Evolutionary conservation across 1,140 invertebrate genomes (phyloP).

Genomic region (Drosophila nasuta): DNA sequence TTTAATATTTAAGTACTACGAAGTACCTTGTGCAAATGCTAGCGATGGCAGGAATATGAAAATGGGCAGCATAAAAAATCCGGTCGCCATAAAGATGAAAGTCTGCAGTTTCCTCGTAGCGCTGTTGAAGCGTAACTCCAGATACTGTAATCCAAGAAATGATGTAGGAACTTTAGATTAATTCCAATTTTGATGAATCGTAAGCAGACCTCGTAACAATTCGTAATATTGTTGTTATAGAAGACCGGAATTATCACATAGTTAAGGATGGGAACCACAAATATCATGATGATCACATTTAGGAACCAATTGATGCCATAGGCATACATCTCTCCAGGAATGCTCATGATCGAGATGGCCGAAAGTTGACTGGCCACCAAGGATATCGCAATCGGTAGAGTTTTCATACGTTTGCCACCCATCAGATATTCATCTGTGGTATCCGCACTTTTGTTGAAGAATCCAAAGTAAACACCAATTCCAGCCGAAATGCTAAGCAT

Average conservation of each 20-base stretch:
- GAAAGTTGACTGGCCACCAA: constrained; percentile 91
- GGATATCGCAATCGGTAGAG: constrained; percentile 89
- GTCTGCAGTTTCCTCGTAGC: constrained; percentile 88
- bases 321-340: constrained; percentile 92
- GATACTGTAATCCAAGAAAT: constrained; percentile 86
- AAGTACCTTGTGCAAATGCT: constrained; percentile 90
- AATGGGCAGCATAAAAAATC: constrained; percentile 73
- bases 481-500: constrained; percentile 88
- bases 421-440: constrained; percentile 88
- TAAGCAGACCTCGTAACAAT: constrained; percentile 91
- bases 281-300: constrained; percentile 87
- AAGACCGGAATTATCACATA: constrained; percentile 92
- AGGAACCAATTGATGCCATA: constrained; percentile 90
- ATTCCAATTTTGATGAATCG: neutral
- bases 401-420: constrained; percentile 88
- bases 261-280: constrained; percentile 89
- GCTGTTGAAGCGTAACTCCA: constrained; percentile 88
- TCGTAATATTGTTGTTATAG: constrained; percentile 91
- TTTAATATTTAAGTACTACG: no score
- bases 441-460: constrained; percentile 80
- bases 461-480: constrained; percentile 89
- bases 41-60: constrained; percentile 88
- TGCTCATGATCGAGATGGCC: constrained; percentile 91
- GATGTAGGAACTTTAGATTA: neutral
- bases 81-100: constrained; percentile 86